Evolutionary conservation across 1,140 invertebrate species (phyloP), one percentile per base, ranked within the genome.

Genomic region (Pseudachorutes palmiensis): DNA sequence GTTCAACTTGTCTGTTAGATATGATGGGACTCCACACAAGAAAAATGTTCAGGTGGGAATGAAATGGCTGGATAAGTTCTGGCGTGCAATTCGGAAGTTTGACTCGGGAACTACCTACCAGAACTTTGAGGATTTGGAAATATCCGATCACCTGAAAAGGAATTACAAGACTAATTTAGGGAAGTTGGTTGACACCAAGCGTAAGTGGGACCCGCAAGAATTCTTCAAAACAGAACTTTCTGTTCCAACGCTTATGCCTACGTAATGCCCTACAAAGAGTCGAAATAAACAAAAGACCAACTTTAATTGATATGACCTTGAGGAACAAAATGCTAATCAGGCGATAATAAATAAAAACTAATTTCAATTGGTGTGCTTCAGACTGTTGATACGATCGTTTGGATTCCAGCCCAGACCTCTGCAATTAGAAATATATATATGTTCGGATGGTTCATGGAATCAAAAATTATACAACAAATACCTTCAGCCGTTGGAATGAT

Each of bases 401-500:
- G 59, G 30, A 61, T 22, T 12, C 16, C 16, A 24, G 59, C 59
- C 59, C 59, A 61, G 9, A 29, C 30, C 30, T 61, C 59, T 61
- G 19, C 9, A 45, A 45, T 19, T 12, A 12, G 36, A 45, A 45
- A 45, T 19, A 45, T 12, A 45, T 19, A 19, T 45, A 12, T 45
- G 36, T 45, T 45, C 9, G 36, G 19, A 19, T 45, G 36, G 36
- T 9, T 9, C 36, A 45, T 45, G 36, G 19, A 45, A 45, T 45
- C 19, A 19, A 45, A 45, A 45, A 12, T 45, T n/a, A n/a, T n/a
- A n/a, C n/a, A n/a, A n/a, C n/a, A n/a, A n/a, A n/a, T 45, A 45
- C 36, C 36, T 45, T 61, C 28, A 31, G 28, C 16, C 12, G 28
- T 61, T 61, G 59, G 59, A 61, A 61, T 61, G 29, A 61, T 61